Conservation (phyloP, 1,140 invertebrate species). For the Euwallacea similis region DNA sequence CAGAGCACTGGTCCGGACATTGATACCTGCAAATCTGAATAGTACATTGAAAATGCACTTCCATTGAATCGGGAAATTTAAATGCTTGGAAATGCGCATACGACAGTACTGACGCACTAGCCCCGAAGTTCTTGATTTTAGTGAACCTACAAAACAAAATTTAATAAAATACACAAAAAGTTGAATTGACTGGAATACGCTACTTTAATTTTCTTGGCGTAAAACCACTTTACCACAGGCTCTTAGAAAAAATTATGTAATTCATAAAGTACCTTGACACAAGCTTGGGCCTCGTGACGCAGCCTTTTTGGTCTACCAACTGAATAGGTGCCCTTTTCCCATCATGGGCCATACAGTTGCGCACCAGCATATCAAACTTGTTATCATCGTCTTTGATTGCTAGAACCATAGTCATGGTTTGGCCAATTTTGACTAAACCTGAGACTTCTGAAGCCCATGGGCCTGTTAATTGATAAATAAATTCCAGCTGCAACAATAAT, state of each 20-base stretch:
- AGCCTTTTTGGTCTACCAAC: constrained; percentile 89
- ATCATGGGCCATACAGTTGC: constrained; percentile 93
- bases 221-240: no score
- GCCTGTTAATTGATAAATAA: constrained; percentile 55
- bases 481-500: background rate
- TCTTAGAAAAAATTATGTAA: no score
- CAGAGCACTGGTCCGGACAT: constrained; percentile 87
- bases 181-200: background rate
- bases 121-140: constrained; percentile 94
- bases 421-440: constrained; percentile 91
- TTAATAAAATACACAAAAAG: background rate
- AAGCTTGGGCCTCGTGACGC: constrained; percentile 86
- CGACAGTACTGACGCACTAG: constrained; percentile 86
- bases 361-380: constrained; percentile 94
- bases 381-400: constrained; percentile 95
- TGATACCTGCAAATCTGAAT: constrained; percentile 93
- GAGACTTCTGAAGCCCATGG: constrained; percentile 95
- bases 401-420: constrained; percentile 96
- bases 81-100: constrained; percentile 95
- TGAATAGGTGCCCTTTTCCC: constrained; percentile 94
- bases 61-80: constrained; percentile 95
- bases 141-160: constrained; percentile 66
- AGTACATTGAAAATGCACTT: constrained; percentile 94
- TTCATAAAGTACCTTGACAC: constrained; percentile 66
- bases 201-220: no score